phyloP scores from a whole-genome alignment of 2,797 vertebrate genomes.

The Centroberyx gerrardi region DNA sequence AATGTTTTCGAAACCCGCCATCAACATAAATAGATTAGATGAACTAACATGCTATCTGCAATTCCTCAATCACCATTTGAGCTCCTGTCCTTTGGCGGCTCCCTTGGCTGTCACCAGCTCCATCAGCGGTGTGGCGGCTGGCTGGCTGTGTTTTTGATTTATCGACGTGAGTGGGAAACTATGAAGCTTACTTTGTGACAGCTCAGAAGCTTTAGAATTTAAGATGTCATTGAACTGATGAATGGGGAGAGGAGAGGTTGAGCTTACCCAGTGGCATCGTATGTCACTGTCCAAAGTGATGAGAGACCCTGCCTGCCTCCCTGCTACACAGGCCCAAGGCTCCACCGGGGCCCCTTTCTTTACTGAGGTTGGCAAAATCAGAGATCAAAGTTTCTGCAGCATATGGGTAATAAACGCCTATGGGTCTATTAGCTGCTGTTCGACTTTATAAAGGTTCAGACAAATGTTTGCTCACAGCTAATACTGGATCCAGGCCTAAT shows the following conservation, averaged over 20 bases:
- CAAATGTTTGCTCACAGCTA: slow-evolving; percentile 36
- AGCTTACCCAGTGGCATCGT: slow-evolving; percentile 70
- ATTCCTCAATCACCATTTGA: slow-evolving; percentile 48
- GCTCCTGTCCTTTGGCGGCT: not conserved
- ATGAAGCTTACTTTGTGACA: slow-evolving; percentile 84
- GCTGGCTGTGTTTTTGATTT: slow-evolving; percentile 74
- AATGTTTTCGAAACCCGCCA: slow-evolving; percentile 7
- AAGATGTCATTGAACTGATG: slow-evolving; percentile 84
- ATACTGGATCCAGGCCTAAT: slow-evolving; percentile 12
- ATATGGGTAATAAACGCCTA: not conserved
- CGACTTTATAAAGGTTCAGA: slow-evolving; percentile 33
- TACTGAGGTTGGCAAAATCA: slow-evolving; percentile 16
- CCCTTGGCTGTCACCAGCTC: slow-evolving; percentile 25
- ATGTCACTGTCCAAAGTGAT: slow-evolving; percentile 84
- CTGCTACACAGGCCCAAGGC: slow-evolving; percentile 27
- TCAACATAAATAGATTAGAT: slow-evolving; percentile 2
- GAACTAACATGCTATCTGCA: slow-evolving; percentile 14
- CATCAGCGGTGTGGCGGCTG: slow-evolving; percentile 39
- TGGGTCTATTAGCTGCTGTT: slow-evolving; percentile 17
- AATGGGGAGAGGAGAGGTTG: slow-evolving; percentile 77
- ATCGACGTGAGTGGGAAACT: slow-evolving; percentile 79
- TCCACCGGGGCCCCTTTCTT: slow-evolving; percentile 28
- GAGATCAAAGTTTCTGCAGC: slow-evolving; percentile 33
- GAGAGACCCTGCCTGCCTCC: slow-evolving; percentile 65
- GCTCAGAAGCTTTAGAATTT: slow-evolving; percentile 82